Evolutionary conservation across 2,888 invertebrate genomes (phyloP), one percentile per base, ranked within the genome.

Genomic region (Leuctra nigra): DNA sequence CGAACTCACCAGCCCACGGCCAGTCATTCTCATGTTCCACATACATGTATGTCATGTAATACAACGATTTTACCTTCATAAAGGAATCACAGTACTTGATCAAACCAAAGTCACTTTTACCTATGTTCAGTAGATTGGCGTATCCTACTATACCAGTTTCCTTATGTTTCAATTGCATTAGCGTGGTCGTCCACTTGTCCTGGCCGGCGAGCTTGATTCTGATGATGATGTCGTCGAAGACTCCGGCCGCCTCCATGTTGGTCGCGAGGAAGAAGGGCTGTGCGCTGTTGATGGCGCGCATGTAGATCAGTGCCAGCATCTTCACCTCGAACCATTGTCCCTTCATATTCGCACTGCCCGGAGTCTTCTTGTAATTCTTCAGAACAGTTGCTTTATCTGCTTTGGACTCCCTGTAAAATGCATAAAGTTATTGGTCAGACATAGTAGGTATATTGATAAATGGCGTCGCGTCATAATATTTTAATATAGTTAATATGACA

Each of bases 211-310:
- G 20, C 9, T 20, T 16, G 44, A 22, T 13, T 23, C 13, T 44
- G 22, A 44, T 2, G 44, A 44, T 23, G 23, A 44, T 44, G 44
- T 44, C 44, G 44, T 44, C 44, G 44, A 44, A 44, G 20, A 4
- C 4, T n/a, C 22, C 23, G 4, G 22, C 44, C 4, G 44, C 44
- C 22, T 20, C 23, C 44, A 44, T 22, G 44, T 44, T 44, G 23
- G 44, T n/a, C n/a, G 44, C 44, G 11, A 44, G 44, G 7, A 11
- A n/a, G 44, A 44, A 44, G 13, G n/a, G 22, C 13, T 23, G 11
- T n/a, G 9, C 23, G 4, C 20, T 2, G 16, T 4, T 11, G 13
- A 44, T 20, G n/a, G n/a, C 9, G 23, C 44, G 44, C 44, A 44
- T 9, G 44, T 22, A 44, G 22, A 44, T 6, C 23, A 44, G 23